phyloP scores from a whole-genome alignment of 2,888 invertebrate genomes.

The Apantesis nais region DNA sequence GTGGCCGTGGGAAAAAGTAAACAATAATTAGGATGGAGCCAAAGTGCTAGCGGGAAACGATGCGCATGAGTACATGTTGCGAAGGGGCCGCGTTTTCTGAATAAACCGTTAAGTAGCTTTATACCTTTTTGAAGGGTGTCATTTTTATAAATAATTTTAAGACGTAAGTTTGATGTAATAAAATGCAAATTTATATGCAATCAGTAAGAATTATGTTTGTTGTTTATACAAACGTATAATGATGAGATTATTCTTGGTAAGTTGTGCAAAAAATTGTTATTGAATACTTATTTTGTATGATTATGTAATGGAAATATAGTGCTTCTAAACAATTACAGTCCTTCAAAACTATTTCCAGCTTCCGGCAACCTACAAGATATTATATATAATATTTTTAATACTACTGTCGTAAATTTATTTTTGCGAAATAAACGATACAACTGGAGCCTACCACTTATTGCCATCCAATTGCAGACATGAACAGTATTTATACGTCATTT shows the following conservation, averaged over 20 bases:
- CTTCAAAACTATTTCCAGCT: too few relatives aligned
- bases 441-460: too few relatives aligned
- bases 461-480: too few relatives aligned
- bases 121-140: neutral
- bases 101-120: neutral
- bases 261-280: neutral
- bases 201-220: neutral
- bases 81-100: neutral
- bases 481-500: too few relatives aligned
- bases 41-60: constrained; percentile 25
- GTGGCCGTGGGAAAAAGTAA: constrained; percentile 49
- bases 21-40: constrained; percentile 41
- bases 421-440: neutral
- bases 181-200: neutral
- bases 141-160: neutral
- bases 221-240: neutral
- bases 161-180: neutral
- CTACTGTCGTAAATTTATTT: neutral
- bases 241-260: neutral
- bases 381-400: too few relatives aligned
- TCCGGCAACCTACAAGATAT: too few relatives aligned
- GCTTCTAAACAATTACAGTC: neutral
- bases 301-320: neutral
- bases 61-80: neutral
- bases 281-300: neutral